Percentiles rank a stretch among this genome's conserved stretches.
phyloP scores from a whole-genome alignment of 2,888 invertebrate species.

The Stegana nigrithorax region DNA sequence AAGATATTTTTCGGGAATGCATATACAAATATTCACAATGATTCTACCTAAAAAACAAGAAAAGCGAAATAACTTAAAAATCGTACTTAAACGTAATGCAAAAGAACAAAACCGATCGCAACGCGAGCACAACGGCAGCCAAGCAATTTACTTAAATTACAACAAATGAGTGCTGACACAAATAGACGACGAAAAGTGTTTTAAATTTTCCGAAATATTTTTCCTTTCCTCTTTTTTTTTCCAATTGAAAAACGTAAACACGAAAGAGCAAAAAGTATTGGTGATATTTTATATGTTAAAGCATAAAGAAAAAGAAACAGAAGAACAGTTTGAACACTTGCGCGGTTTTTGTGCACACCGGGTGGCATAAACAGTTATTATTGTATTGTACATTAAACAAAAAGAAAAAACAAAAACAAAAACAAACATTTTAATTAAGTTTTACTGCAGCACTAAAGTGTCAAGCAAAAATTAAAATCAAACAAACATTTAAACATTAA shows the following conservation, averaged over 20 bases:
- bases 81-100: constrained; percentile 16
- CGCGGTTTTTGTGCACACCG: neutral
- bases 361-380: constrained; percentile 34
- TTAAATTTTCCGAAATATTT: constrained; percentile 51
- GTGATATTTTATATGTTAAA: constrained; percentile 56
- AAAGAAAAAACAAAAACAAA: constrained; percentile 37
- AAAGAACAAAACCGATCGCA: constrained; percentile 45
- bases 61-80: constrained; percentile 38
- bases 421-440: too few species aligned
- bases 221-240: constrained; percentile 50
- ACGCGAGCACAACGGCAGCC: too few species aligned
- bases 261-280: constrained; percentile 51
- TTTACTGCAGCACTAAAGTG: too few species aligned
- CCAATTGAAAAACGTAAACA: constrained; percentile 26
- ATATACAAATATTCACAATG: constrained; percentile 36
- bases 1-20: too few species aligned
- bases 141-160: constrained; percentile 31
- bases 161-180: constrained; percentile 17
- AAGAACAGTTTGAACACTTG: neutral
- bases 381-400: constrained; percentile 43
- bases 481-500: neutral
- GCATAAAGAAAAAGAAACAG: constrained; percentile 22
- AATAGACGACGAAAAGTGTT: constrained; percentile 47
- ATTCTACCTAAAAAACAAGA: constrained; percentile 18
- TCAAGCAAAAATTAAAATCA: constrained; percentile 28